A percentile compares a stretch with the other conserved stretches of the same genome.
phyloP scores from a whole-genome alignment of 1,140 invertebrate species.

The Megalonaias nervosa region DNA sequence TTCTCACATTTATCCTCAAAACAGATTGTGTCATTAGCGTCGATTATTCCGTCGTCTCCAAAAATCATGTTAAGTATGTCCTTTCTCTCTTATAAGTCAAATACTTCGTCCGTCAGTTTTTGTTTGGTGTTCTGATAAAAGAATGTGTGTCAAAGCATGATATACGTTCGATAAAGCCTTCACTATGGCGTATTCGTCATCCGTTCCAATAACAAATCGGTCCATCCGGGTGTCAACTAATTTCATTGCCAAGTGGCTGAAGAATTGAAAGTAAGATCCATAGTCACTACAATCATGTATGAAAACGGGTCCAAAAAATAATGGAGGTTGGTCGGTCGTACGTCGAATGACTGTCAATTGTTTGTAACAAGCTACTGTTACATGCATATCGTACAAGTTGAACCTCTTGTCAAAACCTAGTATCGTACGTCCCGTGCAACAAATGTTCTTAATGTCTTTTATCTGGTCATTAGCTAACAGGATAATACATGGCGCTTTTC shows the following conservation, averaged over 20 bases:
- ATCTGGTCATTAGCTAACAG: neutral
- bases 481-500: neutral
- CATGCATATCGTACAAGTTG: neutral
- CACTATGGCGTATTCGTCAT: slow-evolving; percentile 3
- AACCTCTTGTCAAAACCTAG: slow-evolving; percentile 1
- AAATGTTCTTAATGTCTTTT: neutral
- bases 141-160: neutral
- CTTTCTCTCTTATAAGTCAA: neutral
- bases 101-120: neutral
- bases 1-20: neutral
- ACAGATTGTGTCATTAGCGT: neutral
- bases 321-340: neutral
- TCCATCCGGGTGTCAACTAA: too few relatives aligned
- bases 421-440: neutral
- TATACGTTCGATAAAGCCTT: neutral
- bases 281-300: neutral
- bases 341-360: neutral
- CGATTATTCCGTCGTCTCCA: neutral
- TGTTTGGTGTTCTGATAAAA: neutral
- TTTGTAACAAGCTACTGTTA: neutral
- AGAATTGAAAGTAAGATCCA: too few relatives aligned
- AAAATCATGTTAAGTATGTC: slow-evolving; percentile 1
- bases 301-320: neutral
- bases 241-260: too few relatives aligned
- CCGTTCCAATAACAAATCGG: neutral